phyloP scores from a whole-genome alignment of 2,113 vertebrate genomes.

The Trochalopteron elliotii region DNA sequence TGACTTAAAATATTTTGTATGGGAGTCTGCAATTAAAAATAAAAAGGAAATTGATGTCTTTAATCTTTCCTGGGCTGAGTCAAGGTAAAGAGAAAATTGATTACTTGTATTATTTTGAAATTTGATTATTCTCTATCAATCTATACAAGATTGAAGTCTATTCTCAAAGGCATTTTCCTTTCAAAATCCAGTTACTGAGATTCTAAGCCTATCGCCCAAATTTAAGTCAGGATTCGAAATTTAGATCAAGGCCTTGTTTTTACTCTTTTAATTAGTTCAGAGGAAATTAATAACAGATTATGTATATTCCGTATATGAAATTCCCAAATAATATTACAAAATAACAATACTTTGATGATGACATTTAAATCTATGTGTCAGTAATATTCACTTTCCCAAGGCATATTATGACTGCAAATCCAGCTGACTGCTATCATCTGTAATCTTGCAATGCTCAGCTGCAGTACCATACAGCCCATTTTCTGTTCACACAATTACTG shows the following conservation, averaged over 20 bases:
- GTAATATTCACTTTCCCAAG: background rate
- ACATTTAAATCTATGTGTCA: background rate
- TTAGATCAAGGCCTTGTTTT: background rate
- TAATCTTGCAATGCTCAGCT: background rate
- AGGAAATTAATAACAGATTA: background rate
- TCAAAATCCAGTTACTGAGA: background rate
- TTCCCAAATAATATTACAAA: background rate
- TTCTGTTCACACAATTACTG: background rate
- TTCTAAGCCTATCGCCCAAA: background rate
- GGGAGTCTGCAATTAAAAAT: background rate
- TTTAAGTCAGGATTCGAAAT: background rate
- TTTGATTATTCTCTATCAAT: background rate
- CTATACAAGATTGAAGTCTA: background rate
- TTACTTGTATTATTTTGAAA: background rate
- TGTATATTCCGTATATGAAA: background rate
- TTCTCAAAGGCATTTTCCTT: background rate
- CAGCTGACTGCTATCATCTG: background rate
- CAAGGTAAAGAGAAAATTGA: background rate
- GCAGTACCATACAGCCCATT: background rate
- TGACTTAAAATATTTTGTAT: background rate
- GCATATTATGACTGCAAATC: background rate
- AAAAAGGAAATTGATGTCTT: background rate
- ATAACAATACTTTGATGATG: background rate
- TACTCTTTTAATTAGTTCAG: background rate
- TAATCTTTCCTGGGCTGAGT: background rate